A percentile compares a stretch with the other conserved stretches of the same genome.
These are phyloP conservation scores for Germaria angustata DNA, from an alignment of 2,888 invertebrate species.

Conservation along the genomic window DNA sequence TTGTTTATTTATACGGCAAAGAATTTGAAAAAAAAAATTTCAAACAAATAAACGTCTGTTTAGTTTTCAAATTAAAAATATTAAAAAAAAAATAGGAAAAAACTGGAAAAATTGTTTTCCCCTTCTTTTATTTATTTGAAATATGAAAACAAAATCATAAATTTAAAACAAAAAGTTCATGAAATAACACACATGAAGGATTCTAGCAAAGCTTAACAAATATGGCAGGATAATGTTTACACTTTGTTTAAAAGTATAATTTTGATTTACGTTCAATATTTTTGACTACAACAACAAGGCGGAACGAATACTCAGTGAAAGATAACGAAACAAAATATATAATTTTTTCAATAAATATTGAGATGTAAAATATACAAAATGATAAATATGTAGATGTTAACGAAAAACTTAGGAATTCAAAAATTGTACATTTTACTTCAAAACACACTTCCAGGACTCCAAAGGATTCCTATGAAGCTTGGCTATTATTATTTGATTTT, in stretches of 20 bases:
- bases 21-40: constrained; percentile 34
- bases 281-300: constrained; percentile 20
- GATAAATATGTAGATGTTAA: background rate
- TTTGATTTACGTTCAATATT: background rate
- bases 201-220: background rate
- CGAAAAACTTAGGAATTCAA: background rate
- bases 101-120: background rate
- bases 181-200: background rate
- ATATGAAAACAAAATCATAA: constrained; percentile 50
- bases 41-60: constrained; percentile 46
- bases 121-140: constrained; percentile 20
- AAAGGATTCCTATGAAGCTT: background rate
- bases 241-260: background rate
- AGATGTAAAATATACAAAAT: background rate
- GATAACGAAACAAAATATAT: background rate
- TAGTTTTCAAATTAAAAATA: constrained; percentile 44
- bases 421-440: background rate
- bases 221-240: constrained; percentile 17
- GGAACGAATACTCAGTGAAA: background rate
- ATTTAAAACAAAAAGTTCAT: constrained; percentile 23
- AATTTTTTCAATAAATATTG: background rate
- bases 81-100: background rate
- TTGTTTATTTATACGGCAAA: constrained; percentile 34
- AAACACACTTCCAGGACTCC: background rate
- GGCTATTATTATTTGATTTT: background rate